Base-by-base conservation (phyloP, 2,797 vertebrate genomes). In the Catostomus latipinnis region DNA sequence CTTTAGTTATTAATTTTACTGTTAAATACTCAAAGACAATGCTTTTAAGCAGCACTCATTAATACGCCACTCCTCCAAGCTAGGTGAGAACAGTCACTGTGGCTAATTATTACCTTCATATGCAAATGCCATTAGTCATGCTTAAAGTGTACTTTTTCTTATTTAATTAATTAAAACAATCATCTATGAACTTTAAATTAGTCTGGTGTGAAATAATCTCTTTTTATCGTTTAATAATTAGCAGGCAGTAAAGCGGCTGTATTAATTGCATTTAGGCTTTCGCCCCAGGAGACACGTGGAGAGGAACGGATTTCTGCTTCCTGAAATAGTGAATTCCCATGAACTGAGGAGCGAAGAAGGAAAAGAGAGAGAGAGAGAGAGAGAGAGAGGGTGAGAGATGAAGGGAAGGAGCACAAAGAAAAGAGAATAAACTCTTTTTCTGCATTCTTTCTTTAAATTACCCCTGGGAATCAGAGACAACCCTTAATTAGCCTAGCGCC, bases 401-500 rank as follows among this genome's bases (percentile, higher is more conserved):
- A 34, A 34, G 34, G 34, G 34, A 34, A 34, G 34, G 3, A 34
- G 34, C 34, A 34, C 34, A 82, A 75, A 80, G 67, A 62, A 81
- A 83, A 91, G 90, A 93, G 92, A 94, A 92, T 93, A 91, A 94
- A 95, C 92, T 94, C 91, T 34, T 92, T 92, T 93, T 91, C 91
- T 76, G 78, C 66, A 66, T 80, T 84, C 91, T 91, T 92, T 91
- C 90, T 34, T 92, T 92, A 95, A 95, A 95, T 95, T 95, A 95
- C 96, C 95, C 95, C 90, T 85, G 95, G 96, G 96, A 97, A 95
- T 92, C 91, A 90, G 92, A 91, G 86, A 94, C 94, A 96, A 95
- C 96, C 96, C 96, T 97, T 98, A 97, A 98, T 98, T 98, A 98
- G 96, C 95, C 95, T 93, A 94, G 94, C 94, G 94, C 93, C 92